These are phyloP conservation scores for Hassar affinis DNA, from an alignment of 2,113 vertebrate genomes.

Conservation along the genomic window DNA sequence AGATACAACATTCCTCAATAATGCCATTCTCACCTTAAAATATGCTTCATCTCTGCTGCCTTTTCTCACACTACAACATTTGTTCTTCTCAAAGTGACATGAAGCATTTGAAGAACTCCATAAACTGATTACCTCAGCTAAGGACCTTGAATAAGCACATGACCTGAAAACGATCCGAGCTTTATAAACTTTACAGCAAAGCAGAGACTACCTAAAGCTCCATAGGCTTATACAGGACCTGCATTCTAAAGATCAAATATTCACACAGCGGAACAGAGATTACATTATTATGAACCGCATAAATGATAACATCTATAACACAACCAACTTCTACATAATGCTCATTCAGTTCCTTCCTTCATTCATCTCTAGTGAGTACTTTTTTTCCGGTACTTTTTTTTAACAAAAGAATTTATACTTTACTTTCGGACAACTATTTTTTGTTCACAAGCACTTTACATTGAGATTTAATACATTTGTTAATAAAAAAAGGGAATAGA, in stretches of 20 bases:
- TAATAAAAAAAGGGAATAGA: too few relatives aligned
- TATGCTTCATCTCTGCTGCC: neutral
- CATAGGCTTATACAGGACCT: neutral
- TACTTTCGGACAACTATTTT: too few relatives aligned
- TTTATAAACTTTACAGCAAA: slow-evolving; percentile 2
- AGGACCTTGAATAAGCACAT: slow-evolving; percentile 50
- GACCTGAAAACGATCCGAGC: slow-evolving; percentile 50
- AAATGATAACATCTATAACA: too few relatives aligned
- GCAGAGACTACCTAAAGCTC: neutral
- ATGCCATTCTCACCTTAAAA: slow-evolving; percentile 25
- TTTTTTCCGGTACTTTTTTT: too few relatives aligned
- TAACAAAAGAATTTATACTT: too few relatives aligned
- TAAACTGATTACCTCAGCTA: slow-evolving; percentile 56
- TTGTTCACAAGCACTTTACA: too few relatives aligned
- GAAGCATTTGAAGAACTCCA: slow-evolving; percentile 55
- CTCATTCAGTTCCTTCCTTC: neutral
- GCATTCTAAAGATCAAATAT: neutral
- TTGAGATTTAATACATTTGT: too few relatives aligned
- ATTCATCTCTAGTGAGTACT: neutral
- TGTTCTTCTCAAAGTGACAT: slow-evolving; percentile 53
- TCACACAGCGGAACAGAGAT: neutral
- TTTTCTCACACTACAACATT: slow-evolving; percentile 50
- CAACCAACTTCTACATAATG: neutral
- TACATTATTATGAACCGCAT: neutral
- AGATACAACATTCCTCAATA: slow-evolving; percentile 12